Evolutionary conservation across 2,888 invertebrate species (phyloP).

Genomic region (Masnerella sp.): DNA sequence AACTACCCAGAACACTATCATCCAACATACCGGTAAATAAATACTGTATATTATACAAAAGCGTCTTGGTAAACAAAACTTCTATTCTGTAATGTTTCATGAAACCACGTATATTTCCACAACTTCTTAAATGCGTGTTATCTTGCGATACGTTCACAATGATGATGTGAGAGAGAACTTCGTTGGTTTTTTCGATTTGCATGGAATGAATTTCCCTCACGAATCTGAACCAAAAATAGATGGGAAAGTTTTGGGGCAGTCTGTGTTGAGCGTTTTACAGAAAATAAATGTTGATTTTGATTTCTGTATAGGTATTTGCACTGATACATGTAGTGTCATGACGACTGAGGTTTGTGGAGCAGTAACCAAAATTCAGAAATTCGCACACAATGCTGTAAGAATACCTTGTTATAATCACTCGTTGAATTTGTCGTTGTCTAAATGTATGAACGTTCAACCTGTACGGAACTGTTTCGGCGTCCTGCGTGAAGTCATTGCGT

Average conservation of each 20-base stretch:
- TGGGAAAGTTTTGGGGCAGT: conserved; percentile 21
- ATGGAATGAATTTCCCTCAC: conserved; percentile 8
- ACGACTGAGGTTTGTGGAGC: conserved; percentile 10
- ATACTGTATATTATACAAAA: conserved; percentile 5
- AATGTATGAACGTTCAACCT: not conserved
- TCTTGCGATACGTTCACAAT: conserved; percentile 45
- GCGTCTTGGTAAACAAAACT: not conserved
- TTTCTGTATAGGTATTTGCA: conserved; percentile 9
- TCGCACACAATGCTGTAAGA: not conserved
- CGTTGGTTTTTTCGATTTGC: conserved; percentile 42
- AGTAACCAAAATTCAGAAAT: conserved; percentile 17
- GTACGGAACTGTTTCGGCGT: not conserved
- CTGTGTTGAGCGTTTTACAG: conserved; percentile 11
- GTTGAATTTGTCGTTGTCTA: conserved; percentile 3
- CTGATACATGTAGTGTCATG: conserved; percentile 16
- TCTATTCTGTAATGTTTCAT: conserved; percentile 49
- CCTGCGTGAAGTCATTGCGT: conserved; percentile 4
- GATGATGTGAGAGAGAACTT: conserved; percentile 37
- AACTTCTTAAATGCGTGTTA: conserved; percentile 46
- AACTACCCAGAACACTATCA: conserved; percentile 49
- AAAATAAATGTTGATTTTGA: conserved; percentile 2
- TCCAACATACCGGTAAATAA: conserved; percentile 31
- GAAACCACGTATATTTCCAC: conserved; percentile 52
- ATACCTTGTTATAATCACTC: conserved; percentile 5
- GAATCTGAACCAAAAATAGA: conserved; percentile 10